phyloP scores from a whole-genome alignment of 2,797 vertebrate genomes.

The Hippopotamyrus pictus region DNA sequence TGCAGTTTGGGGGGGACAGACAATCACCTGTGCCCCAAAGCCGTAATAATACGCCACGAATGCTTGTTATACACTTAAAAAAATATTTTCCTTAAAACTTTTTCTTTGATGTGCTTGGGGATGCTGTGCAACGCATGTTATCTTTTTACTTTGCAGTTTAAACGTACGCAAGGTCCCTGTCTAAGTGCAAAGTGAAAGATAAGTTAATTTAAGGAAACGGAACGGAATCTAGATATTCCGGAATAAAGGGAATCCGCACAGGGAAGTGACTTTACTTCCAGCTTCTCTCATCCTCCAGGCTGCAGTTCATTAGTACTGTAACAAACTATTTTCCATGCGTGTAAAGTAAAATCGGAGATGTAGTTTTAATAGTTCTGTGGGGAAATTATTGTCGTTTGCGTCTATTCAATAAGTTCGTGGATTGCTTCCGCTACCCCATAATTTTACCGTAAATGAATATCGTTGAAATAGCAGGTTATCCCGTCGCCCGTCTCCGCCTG shows the following conservation, averaged over 20 bases:
- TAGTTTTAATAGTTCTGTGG: neutral
- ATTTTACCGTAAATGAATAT: neutral
- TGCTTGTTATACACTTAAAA: neutral
- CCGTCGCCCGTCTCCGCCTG: neutral
- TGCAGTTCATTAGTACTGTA: neutral
- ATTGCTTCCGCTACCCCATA: neutral
- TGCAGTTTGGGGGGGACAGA: neutral
- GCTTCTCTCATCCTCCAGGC: neutral
- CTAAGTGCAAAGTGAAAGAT: neutral
- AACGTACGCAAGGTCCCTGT: neutral
- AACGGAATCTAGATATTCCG: neutral
- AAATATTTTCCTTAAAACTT: neutral
- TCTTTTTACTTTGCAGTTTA: neutral
- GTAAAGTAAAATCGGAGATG: neutral
- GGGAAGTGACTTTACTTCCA: neutral
- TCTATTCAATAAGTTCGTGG: neutral
- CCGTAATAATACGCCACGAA: neutral
- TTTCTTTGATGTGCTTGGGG: neutral
- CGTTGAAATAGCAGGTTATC: neutral
- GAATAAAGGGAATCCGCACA: neutral
- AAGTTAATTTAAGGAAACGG: neutral
- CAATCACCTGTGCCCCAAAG: neutral
- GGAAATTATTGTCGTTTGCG: neutral
- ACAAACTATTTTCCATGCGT: neutral
- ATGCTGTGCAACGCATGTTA: neutral